Evolutionary conservation across 2,797 vertebrate genomes (phyloP).

Genomic region (Epinephelus coioides): DNA sequence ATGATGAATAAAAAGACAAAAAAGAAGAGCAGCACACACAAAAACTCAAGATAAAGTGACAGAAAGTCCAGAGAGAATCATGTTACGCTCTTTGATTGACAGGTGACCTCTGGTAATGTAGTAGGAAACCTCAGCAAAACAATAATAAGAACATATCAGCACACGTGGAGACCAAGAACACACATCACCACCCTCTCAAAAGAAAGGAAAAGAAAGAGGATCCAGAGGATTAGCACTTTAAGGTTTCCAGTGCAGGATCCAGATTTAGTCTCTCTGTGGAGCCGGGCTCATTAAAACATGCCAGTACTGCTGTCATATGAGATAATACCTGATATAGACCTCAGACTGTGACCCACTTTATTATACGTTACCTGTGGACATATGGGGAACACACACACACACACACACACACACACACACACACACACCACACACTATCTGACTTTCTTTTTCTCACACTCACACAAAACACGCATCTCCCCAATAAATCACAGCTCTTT

Average conservation of each 20-base stretch:
- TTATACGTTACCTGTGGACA: slow-evolving; percentile 49
- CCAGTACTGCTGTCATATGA: slow-evolving; percentile 61
- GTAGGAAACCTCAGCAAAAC: slow-evolving; percentile 16
- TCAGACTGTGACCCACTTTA: slow-evolving; percentile 64
- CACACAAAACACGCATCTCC: slow-evolving; percentile 5
- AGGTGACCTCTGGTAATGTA: slow-evolving; percentile 23
- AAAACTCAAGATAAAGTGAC: slow-evolving; percentile 6
- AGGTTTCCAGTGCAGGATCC: slow-evolving; percentile 60
- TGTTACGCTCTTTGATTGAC: slow-evolving; percentile 36
- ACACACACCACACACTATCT: not conserved
- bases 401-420: slow-evolving; percentile 5
- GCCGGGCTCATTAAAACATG: slow-evolving; percentile 72
- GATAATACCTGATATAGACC: slow-evolving; percentile 61
- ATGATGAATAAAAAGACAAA: not conserved
- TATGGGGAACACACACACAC: slow-evolving; percentile 4
- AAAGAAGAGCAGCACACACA: not conserved
- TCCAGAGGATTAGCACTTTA: slow-evolving; percentile 43
- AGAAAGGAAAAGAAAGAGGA: slow-evolving; percentile 2
- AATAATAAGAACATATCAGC: slow-evolving; percentile 51
- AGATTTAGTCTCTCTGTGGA: slow-evolving; percentile 72
- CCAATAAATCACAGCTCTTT: slow-evolving; percentile 14
- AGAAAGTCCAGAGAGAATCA: slow-evolving; percentile 6
- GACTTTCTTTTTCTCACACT: not conserved
- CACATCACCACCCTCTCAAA: not conserved
- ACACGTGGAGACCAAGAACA: slow-evolving; percentile 20